Percentiles rank a stretch among this genome's conserved stretches.
Conservation (phyloP, 2,113 vertebrate species). For the Hassar affinis region DNA sequence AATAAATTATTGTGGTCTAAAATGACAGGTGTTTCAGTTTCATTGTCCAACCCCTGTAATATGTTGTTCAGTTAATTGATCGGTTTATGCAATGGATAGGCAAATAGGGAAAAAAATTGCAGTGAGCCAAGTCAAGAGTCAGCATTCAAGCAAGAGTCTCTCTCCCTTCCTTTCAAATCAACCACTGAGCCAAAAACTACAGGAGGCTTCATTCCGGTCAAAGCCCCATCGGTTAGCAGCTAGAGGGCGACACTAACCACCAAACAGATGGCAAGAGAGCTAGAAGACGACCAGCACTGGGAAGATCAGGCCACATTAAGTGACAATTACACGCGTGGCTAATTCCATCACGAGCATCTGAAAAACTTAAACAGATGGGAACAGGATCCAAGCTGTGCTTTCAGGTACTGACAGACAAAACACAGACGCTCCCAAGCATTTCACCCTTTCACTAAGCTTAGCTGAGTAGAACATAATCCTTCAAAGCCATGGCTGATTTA, state of each 20-base stretch:
- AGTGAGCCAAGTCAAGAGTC: neutral
- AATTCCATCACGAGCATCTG: slow-evolving; percentile 38
- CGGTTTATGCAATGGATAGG: neutral
- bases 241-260: slow-evolving; percentile 52
- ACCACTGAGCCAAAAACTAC: neutral
- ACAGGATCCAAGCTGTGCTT: slow-evolving; percentile 7
- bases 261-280: slow-evolving; percentile 35
- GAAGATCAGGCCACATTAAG: slow-evolving; percentile 31
- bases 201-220: neutral
- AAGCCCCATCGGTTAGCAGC: slow-evolving; percentile 34
- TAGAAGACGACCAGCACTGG: slow-evolving; percentile 17
- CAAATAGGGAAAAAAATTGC: neutral
- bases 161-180: neutral
- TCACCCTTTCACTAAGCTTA: slow-evolving; percentile 8
- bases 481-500: neutral
- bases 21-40: too few species aligned
- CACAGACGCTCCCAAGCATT: neutral
- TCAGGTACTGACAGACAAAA: neutral
- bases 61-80: neutral
- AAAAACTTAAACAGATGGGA: slow-evolving; percentile 48
- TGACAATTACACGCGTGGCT: slow-evolving; percentile 46
- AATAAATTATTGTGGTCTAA: too few species aligned
- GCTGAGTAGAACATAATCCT: neutral
- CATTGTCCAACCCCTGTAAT: too few species aligned
- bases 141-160: neutral